Percentiles rank a stretch among this genome's conserved stretches.
These are phyloP conservation scores for Catharus bicknelli DNA, from an alignment of 2,113 vertebrate species.

Conservation along the genomic window DNA sequence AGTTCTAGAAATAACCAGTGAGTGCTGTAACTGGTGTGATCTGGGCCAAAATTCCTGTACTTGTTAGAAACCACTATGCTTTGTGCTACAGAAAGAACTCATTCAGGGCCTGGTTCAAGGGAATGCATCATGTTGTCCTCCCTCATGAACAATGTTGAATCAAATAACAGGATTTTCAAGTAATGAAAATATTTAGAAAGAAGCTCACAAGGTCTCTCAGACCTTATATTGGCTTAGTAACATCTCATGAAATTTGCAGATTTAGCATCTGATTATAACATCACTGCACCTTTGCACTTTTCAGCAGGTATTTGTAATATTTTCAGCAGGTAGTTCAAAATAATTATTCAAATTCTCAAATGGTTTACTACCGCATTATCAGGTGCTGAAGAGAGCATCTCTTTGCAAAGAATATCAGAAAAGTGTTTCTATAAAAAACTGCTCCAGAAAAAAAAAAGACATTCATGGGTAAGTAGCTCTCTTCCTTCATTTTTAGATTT, in stretches of 20 bases:
- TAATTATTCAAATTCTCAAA: neutral
- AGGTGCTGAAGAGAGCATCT: neutral
- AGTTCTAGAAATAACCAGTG: neutral
- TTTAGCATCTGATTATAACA: neutral
- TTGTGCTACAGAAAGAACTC: slow-evolving; percentile 57
- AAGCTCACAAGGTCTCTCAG: neutral
- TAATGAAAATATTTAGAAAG: slow-evolving; percentile 12
- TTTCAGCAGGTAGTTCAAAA: neutral
- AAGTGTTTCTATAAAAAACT: neutral
- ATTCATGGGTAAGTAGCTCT: neutral
- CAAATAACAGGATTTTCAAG: slow-evolving; percentile 1
- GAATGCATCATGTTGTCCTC: slow-evolving; percentile 33
- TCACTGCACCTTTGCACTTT: neutral
- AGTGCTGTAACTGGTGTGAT: slow-evolving; percentile 15
- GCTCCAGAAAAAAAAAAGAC: neutral
- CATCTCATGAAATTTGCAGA: neutral
- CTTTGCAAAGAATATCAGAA: neutral
- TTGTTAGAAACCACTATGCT: slow-evolving; percentile 48
- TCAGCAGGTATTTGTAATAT: neutral
- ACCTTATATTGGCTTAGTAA: neutral
- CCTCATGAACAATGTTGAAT: slow-evolving; percentile 29
- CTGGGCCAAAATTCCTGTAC: slow-evolving; percentile 41
- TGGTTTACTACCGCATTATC: neutral
- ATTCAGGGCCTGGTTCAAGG: slow-evolving; percentile 45
- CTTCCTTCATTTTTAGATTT: neutral